phyloP scores from a whole-genome alignment of 2,888 invertebrate genomes.

The Eilema sororculum region DNA sequence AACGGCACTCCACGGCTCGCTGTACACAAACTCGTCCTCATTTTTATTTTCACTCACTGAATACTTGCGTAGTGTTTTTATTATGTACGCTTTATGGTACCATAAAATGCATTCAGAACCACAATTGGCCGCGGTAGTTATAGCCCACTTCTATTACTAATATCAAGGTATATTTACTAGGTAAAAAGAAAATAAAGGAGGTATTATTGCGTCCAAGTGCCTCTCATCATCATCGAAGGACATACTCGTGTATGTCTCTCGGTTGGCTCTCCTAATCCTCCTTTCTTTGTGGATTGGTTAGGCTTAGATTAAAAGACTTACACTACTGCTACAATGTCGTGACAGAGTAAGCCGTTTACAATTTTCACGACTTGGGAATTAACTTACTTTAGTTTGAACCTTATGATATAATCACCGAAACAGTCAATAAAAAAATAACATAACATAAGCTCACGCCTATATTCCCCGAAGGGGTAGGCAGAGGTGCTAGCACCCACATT shows the following conservation, averaged over 20 bases:
- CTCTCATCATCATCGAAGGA: no score
- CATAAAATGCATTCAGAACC: constrained; percentile 61
- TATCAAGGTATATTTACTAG: neutral
- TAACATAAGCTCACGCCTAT: no score
- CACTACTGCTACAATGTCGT: no score
- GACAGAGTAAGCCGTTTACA: no score
- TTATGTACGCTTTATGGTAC: constrained; percentile 59
- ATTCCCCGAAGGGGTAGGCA: no score
- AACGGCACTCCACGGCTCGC: constrained; percentile 56
- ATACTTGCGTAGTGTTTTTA: constrained; percentile 62
- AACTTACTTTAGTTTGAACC: neutral
- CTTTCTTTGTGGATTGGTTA: no score
- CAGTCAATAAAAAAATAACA: no score
- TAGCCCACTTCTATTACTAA: constrained; percentile 18
- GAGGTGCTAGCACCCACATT: no score
- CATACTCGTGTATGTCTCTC: no score
- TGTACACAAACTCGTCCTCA: constrained; percentile 56
- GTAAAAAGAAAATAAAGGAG: neutral
- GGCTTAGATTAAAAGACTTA: no score
- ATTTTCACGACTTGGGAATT: neutral
- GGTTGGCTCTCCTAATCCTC: no score
- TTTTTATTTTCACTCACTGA: constrained; percentile 71
- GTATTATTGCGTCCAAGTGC: neutral
- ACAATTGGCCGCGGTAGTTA: constrained; percentile 52
- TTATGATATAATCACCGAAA: neutral